Evolutionary conservation across 2,888 invertebrate genomes (phyloP), one percentile per base, ranked within the genome.

Genomic region (Eristalinus sepulchralis): DNA sequence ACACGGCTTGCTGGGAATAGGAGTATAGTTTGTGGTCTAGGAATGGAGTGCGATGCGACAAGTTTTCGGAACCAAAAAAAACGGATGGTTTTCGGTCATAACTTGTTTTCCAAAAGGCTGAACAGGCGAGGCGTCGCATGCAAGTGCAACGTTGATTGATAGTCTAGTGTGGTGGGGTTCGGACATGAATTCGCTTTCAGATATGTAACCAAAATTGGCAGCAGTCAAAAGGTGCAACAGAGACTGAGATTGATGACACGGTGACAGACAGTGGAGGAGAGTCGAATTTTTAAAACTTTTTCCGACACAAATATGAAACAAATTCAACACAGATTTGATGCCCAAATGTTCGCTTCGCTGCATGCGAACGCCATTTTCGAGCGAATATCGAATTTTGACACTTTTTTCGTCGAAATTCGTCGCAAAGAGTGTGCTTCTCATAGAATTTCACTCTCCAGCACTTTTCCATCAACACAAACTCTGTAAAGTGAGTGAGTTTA

Each of bases 71-170:
- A 31, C 22, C 34, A 17, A 47, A 17, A 17, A 47, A 0, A n/a
- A n/a, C n/a, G n/a, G 27, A 3, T 5, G 2, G 27, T 27, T 17
- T 17, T 3, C 6, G 4, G 0, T 17, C 17, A 47, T 4, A 17
- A n/a, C 17, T 6, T 57, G 57, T 57, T 57, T 2, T 53, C 53
- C 53, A 5, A 13, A 27, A 17, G n/a, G 13, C 1, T 53, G n/a
- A 17, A 1, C 39, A 17, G 62, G 33, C 22, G 13, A 11, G 0
- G 10, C 39, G 20, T 33, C 22, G 1, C n/a, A 47, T 68, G 77
- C 66, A 78, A 78, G 72, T 79, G 68, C 33, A 79, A 68, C 36
- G 63, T 60, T 83, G 79, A 83, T 79, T 83, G 83, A 79, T 83
- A 59, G 70, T 10, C 13, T 68, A 57, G 47, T 34, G 34, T 77